phyloP scores from a whole-genome alignment of 2,113 vertebrate species.

The Hymenochirus boettgeri region DNA sequence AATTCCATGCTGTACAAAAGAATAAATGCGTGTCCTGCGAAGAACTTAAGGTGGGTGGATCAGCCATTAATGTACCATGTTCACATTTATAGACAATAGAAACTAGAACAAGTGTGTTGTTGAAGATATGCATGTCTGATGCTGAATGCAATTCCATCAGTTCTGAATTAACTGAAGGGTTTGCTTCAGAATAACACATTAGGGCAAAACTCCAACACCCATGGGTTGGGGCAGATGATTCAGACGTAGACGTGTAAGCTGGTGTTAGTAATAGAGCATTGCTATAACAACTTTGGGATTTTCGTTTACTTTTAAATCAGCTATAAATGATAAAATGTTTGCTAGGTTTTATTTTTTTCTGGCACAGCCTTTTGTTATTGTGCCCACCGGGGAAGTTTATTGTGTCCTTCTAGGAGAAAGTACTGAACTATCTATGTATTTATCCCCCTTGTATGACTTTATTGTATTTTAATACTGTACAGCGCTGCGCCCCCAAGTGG shows the following conservation, averaged over 20 bases:
- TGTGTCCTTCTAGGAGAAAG: no score
- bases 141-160: conserved; percentile 29
- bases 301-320: no score
- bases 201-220: conserved; percentile 27
- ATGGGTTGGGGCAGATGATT: conserved; percentile 8
- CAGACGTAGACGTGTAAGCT: conserved; percentile 17
- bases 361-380: no score
- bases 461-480: no score
- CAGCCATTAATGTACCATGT: conserved; percentile 34
- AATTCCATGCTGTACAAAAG: background rate
- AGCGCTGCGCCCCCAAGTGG: no score
- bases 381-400: no score
- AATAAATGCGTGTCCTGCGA: conserved; percentile 14
- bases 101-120: conserved; percentile 14
- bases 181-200: conserved; percentile 29
- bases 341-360: no score
- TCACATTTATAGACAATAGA: conserved; percentile 36
- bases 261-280: no score
- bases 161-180: conserved; percentile 25
- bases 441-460: no score
- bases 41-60: conserved; percentile 30
- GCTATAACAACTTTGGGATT: no score
- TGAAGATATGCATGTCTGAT: conserved; percentile 29
- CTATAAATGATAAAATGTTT: no score
- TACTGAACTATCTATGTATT: no score